phyloP scores from a whole-genome alignment of 2,888 invertebrate species.

The Macropis europaea region DNA sequence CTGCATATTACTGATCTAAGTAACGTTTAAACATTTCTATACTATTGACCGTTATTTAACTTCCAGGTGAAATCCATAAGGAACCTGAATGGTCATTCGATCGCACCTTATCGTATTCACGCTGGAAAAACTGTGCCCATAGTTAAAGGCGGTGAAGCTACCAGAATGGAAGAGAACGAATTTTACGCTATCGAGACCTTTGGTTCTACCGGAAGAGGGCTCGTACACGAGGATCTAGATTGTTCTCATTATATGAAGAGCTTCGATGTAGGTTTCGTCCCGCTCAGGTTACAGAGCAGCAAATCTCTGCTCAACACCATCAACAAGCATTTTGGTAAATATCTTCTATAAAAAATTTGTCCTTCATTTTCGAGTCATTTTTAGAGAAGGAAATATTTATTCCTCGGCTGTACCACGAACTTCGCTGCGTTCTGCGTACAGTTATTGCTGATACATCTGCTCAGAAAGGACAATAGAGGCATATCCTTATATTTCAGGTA shows the following conservation, averaged over 20 bases:
- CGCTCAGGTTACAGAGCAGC: constrained; percentile 94
- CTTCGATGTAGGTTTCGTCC: constrained; percentile 95
- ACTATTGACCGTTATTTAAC: background rate
- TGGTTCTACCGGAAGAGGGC: constrained; percentile 96
- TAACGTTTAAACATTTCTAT: background rate
- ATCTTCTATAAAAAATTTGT: background rate
- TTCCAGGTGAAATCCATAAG: constrained; percentile 94
- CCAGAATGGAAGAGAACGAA: constrained; percentile 99
- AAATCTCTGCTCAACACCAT: constrained; percentile 95
- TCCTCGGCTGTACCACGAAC: too few relatives aligned
- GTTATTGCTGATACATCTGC: too few relatives aligned
- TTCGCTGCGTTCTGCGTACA: too few relatives aligned
- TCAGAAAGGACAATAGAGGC: too few relatives aligned
- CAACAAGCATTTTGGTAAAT: constrained; percentile 94
- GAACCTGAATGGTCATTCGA: constrained; percentile 99
- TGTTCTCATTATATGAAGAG: constrained; percentile 99
- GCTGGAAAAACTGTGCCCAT: constrained; percentile 99
- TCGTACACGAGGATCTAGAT: constrained; percentile 99
- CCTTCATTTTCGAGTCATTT: background rate
- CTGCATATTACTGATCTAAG: background rate
- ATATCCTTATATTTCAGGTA: constrained; percentile 78
- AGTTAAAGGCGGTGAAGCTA: constrained; percentile 98
- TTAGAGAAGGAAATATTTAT: too few relatives aligned
- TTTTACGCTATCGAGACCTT: constrained; percentile 99
- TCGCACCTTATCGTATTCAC: constrained; percentile 97